Evolutionary conservation across 2,113 vertebrate species (phyloP).

Genomic region (Ailuropoda melanoleuca): DNA sequence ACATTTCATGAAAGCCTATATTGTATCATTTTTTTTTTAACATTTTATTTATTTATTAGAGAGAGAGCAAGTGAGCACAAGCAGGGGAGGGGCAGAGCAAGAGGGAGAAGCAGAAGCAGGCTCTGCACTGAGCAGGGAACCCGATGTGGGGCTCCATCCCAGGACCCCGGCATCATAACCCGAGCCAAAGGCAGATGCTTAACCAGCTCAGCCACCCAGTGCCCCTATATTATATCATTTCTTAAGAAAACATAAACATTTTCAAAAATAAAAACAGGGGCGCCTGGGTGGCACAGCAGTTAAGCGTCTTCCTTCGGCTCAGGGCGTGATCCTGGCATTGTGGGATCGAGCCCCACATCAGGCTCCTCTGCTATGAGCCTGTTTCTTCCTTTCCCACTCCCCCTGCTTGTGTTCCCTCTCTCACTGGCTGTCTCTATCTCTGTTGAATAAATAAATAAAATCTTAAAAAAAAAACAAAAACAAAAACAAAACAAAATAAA

Average conservation of each 20-base stretch:
- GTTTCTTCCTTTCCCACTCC: too few relatives aligned
- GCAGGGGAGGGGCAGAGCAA: not conserved
- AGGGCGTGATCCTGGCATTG: too few relatives aligned
- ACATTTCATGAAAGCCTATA: not conserved
- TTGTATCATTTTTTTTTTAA: not conserved
- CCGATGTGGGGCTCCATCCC: not conserved
- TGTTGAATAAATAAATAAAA: too few relatives aligned
- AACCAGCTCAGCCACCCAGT: rapidly evolving
- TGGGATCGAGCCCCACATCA: too few relatives aligned
- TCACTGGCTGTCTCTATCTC: too few relatives aligned
- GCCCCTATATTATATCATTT: not conserved
- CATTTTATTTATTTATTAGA: not conserved
- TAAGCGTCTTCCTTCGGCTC: too few relatives aligned
- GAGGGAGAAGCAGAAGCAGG: too few relatives aligned
- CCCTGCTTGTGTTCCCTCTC: too few relatives aligned
- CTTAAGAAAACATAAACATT: not conserved
- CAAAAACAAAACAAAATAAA: too few relatives aligned
- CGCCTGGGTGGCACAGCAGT: too few relatives aligned
- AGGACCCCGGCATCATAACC: not conserved
- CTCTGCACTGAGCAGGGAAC: not conserved
- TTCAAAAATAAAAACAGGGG: not conserved
- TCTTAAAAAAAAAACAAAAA: too few relatives aligned
- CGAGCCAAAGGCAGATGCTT: not conserved
- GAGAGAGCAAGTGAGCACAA: not conserved
- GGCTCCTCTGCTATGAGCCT: too few relatives aligned